These are phyloP conservation scores for Epizoanthus rinbou DNA, from an alignment of 92 coral and sea anemone species.

Conservation along the genomic window DNA sequence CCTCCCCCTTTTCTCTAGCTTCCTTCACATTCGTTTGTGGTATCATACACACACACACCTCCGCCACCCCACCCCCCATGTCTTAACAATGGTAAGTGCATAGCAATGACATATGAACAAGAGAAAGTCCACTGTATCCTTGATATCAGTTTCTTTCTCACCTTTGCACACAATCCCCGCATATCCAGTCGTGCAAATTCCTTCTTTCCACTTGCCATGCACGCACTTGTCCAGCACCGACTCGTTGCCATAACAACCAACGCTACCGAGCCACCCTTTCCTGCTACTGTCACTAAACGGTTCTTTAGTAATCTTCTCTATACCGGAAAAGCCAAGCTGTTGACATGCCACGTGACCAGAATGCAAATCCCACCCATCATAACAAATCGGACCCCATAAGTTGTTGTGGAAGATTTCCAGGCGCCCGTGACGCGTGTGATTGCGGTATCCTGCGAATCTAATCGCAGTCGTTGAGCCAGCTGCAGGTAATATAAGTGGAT, in stretches of 20 bases:
- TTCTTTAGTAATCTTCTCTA: slow-evolving; percentile 11
- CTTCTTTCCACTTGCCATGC: slow-evolving; percentile 70
- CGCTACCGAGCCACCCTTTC: slow-evolving; percentile 62
- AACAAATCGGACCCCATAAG: slow-evolving; percentile 77
- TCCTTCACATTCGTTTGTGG: too few species aligned
- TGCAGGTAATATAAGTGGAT: not conserved
- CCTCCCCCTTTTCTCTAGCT: too few species aligned
- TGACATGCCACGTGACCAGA: slow-evolving; percentile 75
- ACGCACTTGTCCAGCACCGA: slow-evolving; percentile 61
- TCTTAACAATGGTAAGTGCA: not conserved
- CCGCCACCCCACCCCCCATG: too few species aligned
- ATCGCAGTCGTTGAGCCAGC: slow-evolving; percentile 28
- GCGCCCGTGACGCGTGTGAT: slow-evolving; percentile 74
- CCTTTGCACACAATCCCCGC: slow-evolving; percentile 82
- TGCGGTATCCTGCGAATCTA: slow-evolving; percentile 11
- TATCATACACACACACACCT: too few species aligned
- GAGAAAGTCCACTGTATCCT: not conserved
- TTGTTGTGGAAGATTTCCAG: slow-evolving; percentile 80
- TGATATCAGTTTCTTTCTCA: slow-evolving; percentile 1
- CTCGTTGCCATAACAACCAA: slow-evolving; percentile 78
- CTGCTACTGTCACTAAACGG: slow-evolving; percentile 56
- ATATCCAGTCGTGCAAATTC: slow-evolving; percentile 61
- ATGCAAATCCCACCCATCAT: slow-evolving; percentile 66
- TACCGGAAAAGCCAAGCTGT: slow-evolving; percentile 73
- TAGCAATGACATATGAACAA: not conserved